Evolutionary conservation across 2,113 vertebrate genomes (phyloP).

Genomic region (Columba janthina): DNA sequence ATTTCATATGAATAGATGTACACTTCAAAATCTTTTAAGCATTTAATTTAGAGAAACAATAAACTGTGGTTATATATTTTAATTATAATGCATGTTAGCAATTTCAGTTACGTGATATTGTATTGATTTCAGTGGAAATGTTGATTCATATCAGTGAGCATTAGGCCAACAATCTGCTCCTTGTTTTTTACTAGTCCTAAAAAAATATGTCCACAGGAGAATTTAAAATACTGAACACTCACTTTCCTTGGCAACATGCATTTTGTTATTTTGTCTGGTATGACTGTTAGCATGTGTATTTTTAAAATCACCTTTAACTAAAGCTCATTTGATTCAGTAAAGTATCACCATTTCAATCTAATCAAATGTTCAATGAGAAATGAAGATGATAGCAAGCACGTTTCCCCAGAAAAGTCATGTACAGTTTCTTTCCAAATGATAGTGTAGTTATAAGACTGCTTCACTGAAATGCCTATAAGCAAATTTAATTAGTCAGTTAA

Average conservation of each 20-base stretch:
- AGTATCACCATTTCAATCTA: background rate
- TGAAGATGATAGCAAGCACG: background rate
- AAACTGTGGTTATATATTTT: background rate
- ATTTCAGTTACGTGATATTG: background rate
- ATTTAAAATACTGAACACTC: background rate
- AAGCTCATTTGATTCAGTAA: slow-evolving; percentile 21
- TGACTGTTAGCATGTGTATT: background rate
- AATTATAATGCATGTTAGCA: background rate
- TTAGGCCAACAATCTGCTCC: background rate
- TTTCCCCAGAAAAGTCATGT: slow-evolving; percentile 47
- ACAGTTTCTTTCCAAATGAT: slow-evolving; percentile 63
- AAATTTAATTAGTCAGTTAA: slow-evolving; percentile 80
- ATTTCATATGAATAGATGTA: background rate
- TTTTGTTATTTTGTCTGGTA: background rate
- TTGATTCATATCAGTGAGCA: background rate
- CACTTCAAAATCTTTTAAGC: background rate
- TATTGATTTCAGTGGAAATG: background rate
- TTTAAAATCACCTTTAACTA: slow-evolving; percentile 53
- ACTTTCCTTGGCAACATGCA: background rate
- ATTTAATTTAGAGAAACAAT: background rate
- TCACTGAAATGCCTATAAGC: slow-evolving; percentile 71
- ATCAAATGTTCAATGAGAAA: slow-evolving; percentile 28
- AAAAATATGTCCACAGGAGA: background rate
- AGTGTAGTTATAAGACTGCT: slow-evolving; percentile 46
- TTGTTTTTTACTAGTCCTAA: background rate